Percentiles rank a stretch among this genome's conserved stretches.
Conservation (phyloP, 53 echinoderm and acorn worm species). For the Actinopyga echinites region DNA sequence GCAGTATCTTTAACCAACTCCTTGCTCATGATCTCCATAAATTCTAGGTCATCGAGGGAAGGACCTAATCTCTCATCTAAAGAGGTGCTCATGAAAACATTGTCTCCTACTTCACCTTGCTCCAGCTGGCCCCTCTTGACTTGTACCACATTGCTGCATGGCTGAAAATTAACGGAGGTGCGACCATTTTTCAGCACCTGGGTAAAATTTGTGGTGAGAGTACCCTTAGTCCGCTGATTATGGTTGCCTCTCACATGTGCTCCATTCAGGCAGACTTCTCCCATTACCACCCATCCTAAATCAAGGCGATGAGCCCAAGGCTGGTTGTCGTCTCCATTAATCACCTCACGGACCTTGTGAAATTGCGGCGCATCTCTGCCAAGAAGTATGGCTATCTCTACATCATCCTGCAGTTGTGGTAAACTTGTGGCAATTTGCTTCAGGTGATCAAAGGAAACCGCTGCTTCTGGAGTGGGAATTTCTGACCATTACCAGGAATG, state of each 20-base stretch:
- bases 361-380: slow-evolving; percentile 68
- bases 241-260: slow-evolving; percentile 46
- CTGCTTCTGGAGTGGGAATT: slow-evolving; percentile 62
- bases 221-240: slow-evolving; percentile 14
- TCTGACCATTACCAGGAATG: slow-evolving; percentile 57
- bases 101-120: slow-evolving; percentile 40
- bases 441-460: slow-evolving; percentile 41
- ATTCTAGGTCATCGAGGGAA: slow-evolving; percentile 54
- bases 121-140: slow-evolving; percentile 33
- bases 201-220: slow-evolving; percentile 51
- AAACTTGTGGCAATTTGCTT: slow-evolving; percentile 45
- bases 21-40: slow-evolving; percentile 45
- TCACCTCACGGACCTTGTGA: slow-evolving; percentile 55
- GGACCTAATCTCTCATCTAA: slow-evolving; percentile 44
- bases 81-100: slow-evolving; percentile 37
- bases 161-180: slow-evolving; percentile 46
- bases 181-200: slow-evolving; percentile 52
- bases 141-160: slow-evolving; percentile 47
- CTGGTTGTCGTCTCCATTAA: slow-evolving; percentile 61
- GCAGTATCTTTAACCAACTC: slow-evolving; percentile 49
- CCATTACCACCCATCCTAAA: slow-evolving; percentile 57
- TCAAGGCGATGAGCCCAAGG: slow-evolving; percentile 70
- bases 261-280: slow-evolving; percentile 45
- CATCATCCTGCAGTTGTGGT: slow-evolving; percentile 55
- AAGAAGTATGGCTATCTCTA: slow-evolving; percentile 57